Conservation (phyloP, 2,888 invertebrate species). For the Callimorpha dominula region DNA sequence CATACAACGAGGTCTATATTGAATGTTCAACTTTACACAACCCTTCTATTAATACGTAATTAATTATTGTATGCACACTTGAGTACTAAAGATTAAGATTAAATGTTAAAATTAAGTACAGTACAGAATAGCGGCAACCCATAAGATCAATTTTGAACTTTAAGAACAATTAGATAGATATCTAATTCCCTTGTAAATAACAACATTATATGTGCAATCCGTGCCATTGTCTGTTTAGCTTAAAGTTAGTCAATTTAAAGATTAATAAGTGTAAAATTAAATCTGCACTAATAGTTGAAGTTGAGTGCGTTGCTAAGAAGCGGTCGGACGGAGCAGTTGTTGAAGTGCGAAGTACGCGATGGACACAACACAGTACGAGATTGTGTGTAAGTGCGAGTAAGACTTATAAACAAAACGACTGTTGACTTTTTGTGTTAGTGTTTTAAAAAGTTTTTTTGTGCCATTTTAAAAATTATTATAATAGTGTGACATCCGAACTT, state of each 20-base stretch:
- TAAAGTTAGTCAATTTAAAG: constrained; percentile 81
- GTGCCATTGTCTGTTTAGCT: constrained; percentile 86
- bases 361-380: constrained; percentile 55
- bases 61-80: constrained; percentile 77
- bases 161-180: constrained; percentile 70
- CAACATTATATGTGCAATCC: constrained; percentile 83
- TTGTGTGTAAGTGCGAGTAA: constrained; percentile 71
- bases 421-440: constrained; percentile 86
- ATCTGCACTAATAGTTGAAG: constrained; percentile 54
- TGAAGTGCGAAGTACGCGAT: constrained; percentile 56
- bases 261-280: constrained; percentile 65
- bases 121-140: constrained; percentile 69
- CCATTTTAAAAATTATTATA: constrained; percentile 84
- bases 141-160: constrained; percentile 76
- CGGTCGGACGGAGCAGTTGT: constrained; percentile 50
- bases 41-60: constrained; percentile 80
- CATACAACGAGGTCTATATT: constrained; percentile 55
- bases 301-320: constrained; percentile 51
- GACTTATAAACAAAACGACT: constrained; percentile 73
- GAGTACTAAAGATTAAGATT: constrained; percentile 74
- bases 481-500: constrained; percentile 87
- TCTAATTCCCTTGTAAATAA: constrained; percentile 82
- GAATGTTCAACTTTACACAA: constrained; percentile 76
- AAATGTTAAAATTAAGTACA: constrained; percentile 81
- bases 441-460: constrained; percentile 85